Evolutionary conservation across 2,888 invertebrate species (phyloP).

Genomic region (Serripes groenlandicus): DNA sequence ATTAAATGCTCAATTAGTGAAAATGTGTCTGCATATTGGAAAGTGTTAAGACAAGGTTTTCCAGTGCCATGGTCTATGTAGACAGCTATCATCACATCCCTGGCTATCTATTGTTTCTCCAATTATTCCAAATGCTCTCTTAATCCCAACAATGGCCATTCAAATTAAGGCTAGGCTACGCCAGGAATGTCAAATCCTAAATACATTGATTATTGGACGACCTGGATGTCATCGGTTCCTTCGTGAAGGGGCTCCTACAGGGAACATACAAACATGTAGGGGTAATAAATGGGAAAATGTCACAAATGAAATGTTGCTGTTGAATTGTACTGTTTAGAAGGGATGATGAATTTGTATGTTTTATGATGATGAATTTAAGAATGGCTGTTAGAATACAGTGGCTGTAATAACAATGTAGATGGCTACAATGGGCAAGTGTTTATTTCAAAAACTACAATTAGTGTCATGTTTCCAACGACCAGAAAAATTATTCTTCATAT

Average conservation of each 20-base stretch:
- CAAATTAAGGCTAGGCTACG: constrained; percentile 67
- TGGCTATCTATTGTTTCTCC: constrained; percentile 70
- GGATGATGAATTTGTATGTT: too few relatives aligned
- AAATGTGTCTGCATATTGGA: too few relatives aligned
- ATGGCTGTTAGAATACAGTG: too few relatives aligned
- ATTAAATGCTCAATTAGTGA: too few relatives aligned
- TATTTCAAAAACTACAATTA: constrained; percentile 28
- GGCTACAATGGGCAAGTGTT: constrained; percentile 18
- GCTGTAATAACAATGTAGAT: too few relatives aligned
- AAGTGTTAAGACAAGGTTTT: too few relatives aligned
- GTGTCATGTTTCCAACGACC: constrained; percentile 23
- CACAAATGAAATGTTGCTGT: too few relatives aligned
- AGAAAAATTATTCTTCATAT: constrained; percentile 21
- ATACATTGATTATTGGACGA: constrained; percentile 54
- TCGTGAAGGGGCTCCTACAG: constrained; percentile 1
- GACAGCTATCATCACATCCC: constrained; percentile 69
- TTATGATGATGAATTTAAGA: too few relatives aligned
- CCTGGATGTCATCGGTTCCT: constrained; percentile 8
- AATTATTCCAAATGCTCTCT: constrained; percentile 74
- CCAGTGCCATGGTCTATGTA: too few relatives aligned
- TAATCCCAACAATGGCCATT: constrained; percentile 73
- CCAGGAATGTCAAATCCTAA: constrained; percentile 59
- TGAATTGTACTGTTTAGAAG: too few relatives aligned
- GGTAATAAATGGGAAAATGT: too few relatives aligned
- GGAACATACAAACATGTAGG: not conserved